Base-by-base conservation (phyloP, 1,140 invertebrate species). In the Lordiphosa clarofinis region DNA sequence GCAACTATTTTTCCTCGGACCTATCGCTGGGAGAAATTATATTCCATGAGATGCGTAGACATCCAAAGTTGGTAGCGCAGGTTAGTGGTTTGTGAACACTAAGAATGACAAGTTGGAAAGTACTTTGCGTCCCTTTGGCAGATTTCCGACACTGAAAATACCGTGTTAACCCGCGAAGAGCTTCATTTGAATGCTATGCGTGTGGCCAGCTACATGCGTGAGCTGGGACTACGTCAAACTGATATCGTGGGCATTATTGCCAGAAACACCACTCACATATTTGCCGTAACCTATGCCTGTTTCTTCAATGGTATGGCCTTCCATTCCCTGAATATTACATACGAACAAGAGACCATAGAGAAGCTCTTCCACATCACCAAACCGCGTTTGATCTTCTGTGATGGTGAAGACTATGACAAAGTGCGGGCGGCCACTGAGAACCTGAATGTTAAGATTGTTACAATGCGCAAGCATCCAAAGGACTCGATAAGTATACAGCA, bases 221-320 rank as follows among this genome's bases (percentile, higher is more conserved):
- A 54, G 4, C 2, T 54, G 28, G 67, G 64, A 1, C 19, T 86
- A 7, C 37, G 42, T 0, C 81, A 86, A n/a, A 40, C 72, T 0
- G 81, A 86, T 47, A 57, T 86, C 19, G 75, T 86, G 1, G 81
- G 81, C 7, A 47, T 86, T n/a, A 73, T 78, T 15, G 81, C 50
- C 4, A 47, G 81, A 31, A 86, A 86, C 28, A 76, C 81, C 0
- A 81, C 71, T 1, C 74, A 86, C 7, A 62, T 86, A 3, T 60
- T 40, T 6, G 67, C 81, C 0, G 71, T 86, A 5, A 59, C 38
- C 5, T 86, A 86, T 11, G 81, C 43, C 4, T 86, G 81, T 13
- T 86, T 86, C n/a, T 86, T 86, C 8, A 86, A 86, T 37, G 81
- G 81, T 3, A 73, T 79, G 4, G 58, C 81, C 2, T 76, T 81